Percentiles rank a stretch among this genome's conserved stretches.
These are phyloP conservation scores for Hydrolagus colliei DNA, from an alignment of 2,797 vertebrate species.

Conservation along the genomic window DNA sequence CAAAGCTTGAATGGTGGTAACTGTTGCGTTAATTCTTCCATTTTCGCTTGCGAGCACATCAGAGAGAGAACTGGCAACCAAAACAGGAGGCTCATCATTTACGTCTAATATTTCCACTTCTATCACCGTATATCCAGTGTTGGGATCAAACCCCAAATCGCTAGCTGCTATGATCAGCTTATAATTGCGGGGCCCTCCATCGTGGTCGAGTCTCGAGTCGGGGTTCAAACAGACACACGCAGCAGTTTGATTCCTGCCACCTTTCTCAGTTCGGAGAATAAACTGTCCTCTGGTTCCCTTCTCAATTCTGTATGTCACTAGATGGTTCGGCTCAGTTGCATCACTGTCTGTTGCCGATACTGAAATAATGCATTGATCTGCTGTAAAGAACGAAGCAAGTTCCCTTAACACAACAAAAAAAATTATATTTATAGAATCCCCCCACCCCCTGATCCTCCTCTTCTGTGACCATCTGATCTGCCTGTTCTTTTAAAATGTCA, in stretches of 20 bases:
- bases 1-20: background rate
- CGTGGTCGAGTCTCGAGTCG: slow-evolving; percentile 1
- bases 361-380: slow-evolving; percentile 4
- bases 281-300: slow-evolving; percentile 10
- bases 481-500: too few species aligned
- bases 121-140: background rate
- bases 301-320: slow-evolving; percentile 12
- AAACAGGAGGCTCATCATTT: slow-evolving; percentile 13
- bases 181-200: background rate
- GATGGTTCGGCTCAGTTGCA: slow-evolving; percentile 3
- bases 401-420: background rate
- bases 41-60: slow-evolving; percentile 10
- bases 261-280: background rate
- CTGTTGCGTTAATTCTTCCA: background rate
- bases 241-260: background rate
- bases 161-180: background rate
- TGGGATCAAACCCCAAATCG: background rate
- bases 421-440: too few species aligned
- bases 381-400: background rate
- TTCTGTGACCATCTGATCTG: too few species aligned
- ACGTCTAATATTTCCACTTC: slow-evolving; percentile 1
- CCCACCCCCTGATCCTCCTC: too few species aligned
- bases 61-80: slow-evolving; percentile 4
- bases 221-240: background rate
- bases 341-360: background rate